phyloP scores from a whole-genome alignment of 2,113 vertebrate genomes.

The Theristicus caerulescens region DNA sequence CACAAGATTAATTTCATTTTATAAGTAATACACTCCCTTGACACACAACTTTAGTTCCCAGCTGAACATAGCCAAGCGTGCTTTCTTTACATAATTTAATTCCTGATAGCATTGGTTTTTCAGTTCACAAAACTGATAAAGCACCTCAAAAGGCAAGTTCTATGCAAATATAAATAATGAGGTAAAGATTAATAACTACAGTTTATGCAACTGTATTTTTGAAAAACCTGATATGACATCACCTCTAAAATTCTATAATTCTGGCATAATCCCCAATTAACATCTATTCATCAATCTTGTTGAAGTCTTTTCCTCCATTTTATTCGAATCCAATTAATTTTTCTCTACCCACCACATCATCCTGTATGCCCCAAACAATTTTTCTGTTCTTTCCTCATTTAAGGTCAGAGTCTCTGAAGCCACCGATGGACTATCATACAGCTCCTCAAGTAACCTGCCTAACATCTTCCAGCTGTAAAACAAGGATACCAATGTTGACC shows the following conservation, averaged over 20 bases:
- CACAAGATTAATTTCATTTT: neutral
- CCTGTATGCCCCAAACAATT: neutral
- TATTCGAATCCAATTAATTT: fast-evolving
- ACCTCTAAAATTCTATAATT: neutral
- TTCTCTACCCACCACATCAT: neutral
- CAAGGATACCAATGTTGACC: neutral
- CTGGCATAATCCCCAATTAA: neutral
- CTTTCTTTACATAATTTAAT: neutral
- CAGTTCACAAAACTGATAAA: neutral
- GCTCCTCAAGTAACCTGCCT: neutral
- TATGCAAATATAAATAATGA: neutral
- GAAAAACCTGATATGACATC: neutral
- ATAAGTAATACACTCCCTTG: neutral
- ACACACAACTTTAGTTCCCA: neutral
- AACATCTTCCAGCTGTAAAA: neutral
- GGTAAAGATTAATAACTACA: neutral
- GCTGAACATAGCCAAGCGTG: neutral
- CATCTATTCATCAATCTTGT: neutral
- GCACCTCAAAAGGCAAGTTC: neutral
- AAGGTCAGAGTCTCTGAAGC: neutral
- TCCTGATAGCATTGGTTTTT: neutral
- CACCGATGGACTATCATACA: neutral
- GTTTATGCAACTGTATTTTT: neutral
- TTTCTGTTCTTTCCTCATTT: neutral
- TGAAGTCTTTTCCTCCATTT: neutral